These are phyloP conservation scores for Spatula versicolor DNA, from an alignment of 2,797 vertebrate species.

Conservation along the genomic window DNA sequence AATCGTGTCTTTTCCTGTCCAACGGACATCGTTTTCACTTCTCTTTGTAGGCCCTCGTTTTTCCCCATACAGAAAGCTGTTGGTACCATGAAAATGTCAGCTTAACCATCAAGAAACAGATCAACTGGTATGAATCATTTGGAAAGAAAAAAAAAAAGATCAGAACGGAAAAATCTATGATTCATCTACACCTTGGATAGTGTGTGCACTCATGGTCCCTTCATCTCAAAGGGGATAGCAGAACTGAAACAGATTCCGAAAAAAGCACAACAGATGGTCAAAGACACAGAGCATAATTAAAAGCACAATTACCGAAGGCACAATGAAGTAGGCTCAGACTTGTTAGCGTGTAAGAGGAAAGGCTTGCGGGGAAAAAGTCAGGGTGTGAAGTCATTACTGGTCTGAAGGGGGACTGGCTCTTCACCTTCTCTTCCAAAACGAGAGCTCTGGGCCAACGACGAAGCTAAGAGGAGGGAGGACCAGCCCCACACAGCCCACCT, in stretches of 20 bases:
- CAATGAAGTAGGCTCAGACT: conserved; percentile 43
- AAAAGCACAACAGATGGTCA: conserved; percentile 69
- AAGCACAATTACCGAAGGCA: conserved; percentile 54
- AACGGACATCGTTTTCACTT: not conserved
- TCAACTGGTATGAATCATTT: conserved; percentile 64
- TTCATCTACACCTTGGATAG: conserved; percentile 63
- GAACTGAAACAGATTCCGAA: conserved; percentile 59
- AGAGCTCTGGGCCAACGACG: not conserved
- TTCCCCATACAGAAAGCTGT: conserved; percentile 20
- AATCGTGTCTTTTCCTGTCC: not conserved
- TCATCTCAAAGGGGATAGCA: conserved; percentile 60
- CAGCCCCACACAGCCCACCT: not conserved
- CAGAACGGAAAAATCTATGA: conserved; percentile 58
- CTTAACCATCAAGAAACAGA: conserved; percentile 46
- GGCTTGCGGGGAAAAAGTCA: not conserved
- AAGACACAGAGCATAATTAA: conserved; percentile 57
- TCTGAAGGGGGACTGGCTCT: not conserved
- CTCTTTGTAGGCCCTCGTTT: not conserved
- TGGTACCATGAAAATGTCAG: conserved; percentile 52
- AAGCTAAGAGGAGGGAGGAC: not conserved
- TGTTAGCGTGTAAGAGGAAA: conserved; percentile 32
- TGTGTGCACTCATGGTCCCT: conserved; percentile 33
- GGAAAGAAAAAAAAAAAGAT: conserved; percentile 26
- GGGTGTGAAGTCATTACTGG: conserved; percentile 15
- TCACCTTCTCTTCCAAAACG: not conserved